Evolutionary conservation across 2,888 invertebrate genomes (phyloP).

Genomic region (Hanleya hanleyi): DNA sequence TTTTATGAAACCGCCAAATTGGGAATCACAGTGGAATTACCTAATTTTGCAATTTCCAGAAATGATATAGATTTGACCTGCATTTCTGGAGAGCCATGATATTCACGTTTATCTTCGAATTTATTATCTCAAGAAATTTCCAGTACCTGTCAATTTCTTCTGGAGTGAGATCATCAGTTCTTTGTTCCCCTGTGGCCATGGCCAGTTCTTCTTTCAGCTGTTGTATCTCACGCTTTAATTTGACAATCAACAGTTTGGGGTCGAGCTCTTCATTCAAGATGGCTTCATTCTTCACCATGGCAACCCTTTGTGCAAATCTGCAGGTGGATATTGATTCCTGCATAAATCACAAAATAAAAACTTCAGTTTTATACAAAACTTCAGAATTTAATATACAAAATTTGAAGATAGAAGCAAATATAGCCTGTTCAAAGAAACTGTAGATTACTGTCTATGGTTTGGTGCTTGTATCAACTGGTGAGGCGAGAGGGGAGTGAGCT

Average conservation of each 20-base stretch:
- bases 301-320: slow-evolving; percentile 74
- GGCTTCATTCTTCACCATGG: slow-evolving; percentile 74
- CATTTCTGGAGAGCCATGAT: too few relatives aligned
- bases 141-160: slow-evolving; percentile 68
- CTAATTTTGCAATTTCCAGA: too few relatives aligned
- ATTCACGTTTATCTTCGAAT: too few relatives aligned
- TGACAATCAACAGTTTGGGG: slow-evolving; percentile 71
- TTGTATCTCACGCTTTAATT: slow-evolving; percentile 68
- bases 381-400: too few relatives aligned
- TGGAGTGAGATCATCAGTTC: slow-evolving; percentile 65
- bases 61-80: too few relatives aligned
- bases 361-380: too few relatives aligned
- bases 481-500: too few relatives aligned
- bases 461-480: not conserved
- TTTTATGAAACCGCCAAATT: too few relatives aligned
- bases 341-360: slow-evolving; percentile 4
- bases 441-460: not conserved
- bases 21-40: too few relatives aligned
- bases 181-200: slow-evolving; percentile 69
- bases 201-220: slow-evolving; percentile 70
- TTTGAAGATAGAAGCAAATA: not conserved
- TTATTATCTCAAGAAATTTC: too few relatives aligned
- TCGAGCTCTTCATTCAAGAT: slow-evolving; percentile 73
- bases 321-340: slow-evolving; percentile 74
- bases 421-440: not conserved